These are phyloP conservation scores for Noctua pronuba DNA, from an alignment of 2,888 invertebrate species.

Conservation along the genomic window DNA sequence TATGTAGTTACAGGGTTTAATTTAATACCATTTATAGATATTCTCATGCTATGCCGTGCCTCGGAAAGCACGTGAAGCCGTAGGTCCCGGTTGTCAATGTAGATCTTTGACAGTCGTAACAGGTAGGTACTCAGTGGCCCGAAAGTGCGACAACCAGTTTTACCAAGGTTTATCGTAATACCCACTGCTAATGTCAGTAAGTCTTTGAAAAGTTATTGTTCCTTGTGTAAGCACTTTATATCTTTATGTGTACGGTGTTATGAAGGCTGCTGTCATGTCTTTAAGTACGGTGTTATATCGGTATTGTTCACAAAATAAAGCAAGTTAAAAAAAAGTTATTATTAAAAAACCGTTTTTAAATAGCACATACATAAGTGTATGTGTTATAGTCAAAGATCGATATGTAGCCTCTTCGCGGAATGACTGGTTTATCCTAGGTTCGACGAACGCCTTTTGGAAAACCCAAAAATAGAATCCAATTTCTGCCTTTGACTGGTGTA, in stretches of 20 bases:
- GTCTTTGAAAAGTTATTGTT: neutral
- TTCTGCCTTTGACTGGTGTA: too few species aligned
- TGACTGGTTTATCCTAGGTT: too few species aligned
- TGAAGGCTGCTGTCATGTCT: neutral
- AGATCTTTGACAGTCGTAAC: neutral
- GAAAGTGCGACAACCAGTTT: too few species aligned
- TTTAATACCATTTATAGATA: neutral
- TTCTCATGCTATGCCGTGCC: neutral
- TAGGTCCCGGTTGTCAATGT: neutral
- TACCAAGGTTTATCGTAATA: too few species aligned
- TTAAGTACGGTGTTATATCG: neutral
- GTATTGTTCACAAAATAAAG: neutral
- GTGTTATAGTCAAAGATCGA: too few species aligned
- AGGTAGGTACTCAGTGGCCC: neutral
- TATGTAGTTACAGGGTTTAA: neutral
- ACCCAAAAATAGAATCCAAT: too few species aligned
- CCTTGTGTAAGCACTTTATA: neutral
- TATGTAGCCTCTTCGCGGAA: too few species aligned
- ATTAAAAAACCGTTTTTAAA: too few species aligned
- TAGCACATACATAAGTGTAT: too few species aligned
- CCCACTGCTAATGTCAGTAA: neutral
- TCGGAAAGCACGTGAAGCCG: neutral
- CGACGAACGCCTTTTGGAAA: too few species aligned
- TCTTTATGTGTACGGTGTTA: neutral
- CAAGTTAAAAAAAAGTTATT: too few species aligned